Percentiles rank a stretch among this genome's conserved stretches.
phyloP scores from a whole-genome alignment of 2,113 vertebrate genomes.

The Tupaia chinensis region DNA sequence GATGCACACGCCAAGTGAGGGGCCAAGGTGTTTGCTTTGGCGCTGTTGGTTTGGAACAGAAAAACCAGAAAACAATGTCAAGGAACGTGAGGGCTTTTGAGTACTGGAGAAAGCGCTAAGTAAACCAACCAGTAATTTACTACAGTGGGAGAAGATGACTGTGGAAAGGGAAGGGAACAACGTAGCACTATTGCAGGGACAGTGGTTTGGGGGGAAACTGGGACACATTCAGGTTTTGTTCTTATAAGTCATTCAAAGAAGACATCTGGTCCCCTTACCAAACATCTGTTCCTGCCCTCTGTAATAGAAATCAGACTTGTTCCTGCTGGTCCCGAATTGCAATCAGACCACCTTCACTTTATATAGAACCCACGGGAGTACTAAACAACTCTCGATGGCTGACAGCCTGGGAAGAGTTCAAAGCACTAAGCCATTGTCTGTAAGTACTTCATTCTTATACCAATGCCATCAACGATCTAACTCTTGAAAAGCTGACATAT shows the following conservation, averaged over 20 bases:
- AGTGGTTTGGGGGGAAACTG: not conserved
- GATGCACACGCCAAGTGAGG: not conserved
- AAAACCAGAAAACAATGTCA: not conserved
- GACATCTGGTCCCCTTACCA: constrained; percentile 18
- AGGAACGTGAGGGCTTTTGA: not conserved
- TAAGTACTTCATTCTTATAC: constrained; percentile 64
- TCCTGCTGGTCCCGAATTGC: not conserved
- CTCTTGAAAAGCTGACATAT: constrained; percentile 63
- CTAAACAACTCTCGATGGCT: constrained; percentile 68
- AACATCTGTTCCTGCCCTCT: constrained; percentile 29
- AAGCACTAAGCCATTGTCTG: constrained; percentile 69
- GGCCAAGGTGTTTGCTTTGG: not conserved
- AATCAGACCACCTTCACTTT: constrained; percentile 63
- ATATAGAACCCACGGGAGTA: constrained; percentile 47
- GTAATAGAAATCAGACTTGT: not conserved
- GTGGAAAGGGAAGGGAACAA: not conserved
- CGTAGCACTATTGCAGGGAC: not conserved
- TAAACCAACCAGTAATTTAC: constrained; percentile 15
- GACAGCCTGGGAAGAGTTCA: constrained; percentile 66
- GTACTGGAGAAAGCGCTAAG: not conserved
- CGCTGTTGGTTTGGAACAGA: not conserved
- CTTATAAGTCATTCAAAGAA: constrained; percentile 30
- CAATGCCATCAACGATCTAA: constrained; percentile 70
- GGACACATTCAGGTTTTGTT: constrained; percentile 4
- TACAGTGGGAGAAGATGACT: not conserved